phyloP scores from a whole-genome alignment of 2,113 vertebrate species.

The Laticauda laticaudata region DNA sequence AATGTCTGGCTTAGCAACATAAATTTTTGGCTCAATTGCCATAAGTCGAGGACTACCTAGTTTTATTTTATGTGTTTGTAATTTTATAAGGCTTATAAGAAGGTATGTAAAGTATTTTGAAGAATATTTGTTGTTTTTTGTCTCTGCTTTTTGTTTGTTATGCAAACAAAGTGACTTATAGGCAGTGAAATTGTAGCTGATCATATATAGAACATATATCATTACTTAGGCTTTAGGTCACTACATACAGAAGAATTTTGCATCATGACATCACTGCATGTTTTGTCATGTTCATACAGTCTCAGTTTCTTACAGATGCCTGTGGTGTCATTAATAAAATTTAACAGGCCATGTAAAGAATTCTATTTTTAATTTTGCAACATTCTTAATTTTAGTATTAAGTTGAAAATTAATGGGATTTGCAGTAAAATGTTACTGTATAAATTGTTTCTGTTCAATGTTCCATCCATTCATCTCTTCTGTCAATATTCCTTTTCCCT shows the following conservation, averaged over 20 bases:
- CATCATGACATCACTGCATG: not conserved
- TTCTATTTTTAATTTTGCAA: not conserved
- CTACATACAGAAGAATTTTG: not conserved
- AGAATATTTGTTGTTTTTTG: not conserved
- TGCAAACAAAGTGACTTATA: not conserved
- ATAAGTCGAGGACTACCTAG: not conserved
- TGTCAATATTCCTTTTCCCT: not conserved
- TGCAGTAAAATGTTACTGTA: not conserved
- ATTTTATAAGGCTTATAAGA: not conserved
- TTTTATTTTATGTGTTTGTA: not conserved
- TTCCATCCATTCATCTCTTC: not conserved
- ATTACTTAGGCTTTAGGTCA: not conserved
- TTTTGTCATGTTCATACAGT: not conserved
- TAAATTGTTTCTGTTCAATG: not conserved
- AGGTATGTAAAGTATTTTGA: not conserved
- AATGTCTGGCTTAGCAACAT: too few species aligned
- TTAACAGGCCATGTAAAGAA: not conserved
- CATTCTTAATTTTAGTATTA: not conserved
- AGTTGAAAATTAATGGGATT: not conserved
- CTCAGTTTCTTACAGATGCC: not conserved
- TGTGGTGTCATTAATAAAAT: not conserved
- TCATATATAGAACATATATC: not conserved
- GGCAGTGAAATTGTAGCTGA: not conserved
- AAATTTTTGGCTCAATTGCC: too few species aligned
- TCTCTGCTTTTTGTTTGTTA: not conserved